A percentile compares a stretch with the other conserved stretches of the same genome.
These are phyloP conservation scores for Mastacembelus armatus DNA, from an alignment of 2,797 vertebrate genomes.

Conservation along the genomic window DNA sequence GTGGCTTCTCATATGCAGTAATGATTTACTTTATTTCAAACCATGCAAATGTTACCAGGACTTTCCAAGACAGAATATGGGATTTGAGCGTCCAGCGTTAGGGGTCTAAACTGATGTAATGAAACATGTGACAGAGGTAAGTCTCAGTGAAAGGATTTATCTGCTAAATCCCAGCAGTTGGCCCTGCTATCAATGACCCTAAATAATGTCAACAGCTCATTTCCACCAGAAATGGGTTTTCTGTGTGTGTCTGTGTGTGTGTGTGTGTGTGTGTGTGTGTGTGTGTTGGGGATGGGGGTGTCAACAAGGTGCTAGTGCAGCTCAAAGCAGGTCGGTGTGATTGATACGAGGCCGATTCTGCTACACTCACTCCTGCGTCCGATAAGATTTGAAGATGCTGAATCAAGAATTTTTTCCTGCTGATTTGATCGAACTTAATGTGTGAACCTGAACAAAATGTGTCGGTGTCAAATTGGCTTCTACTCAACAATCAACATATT, in stretches of 20 bases:
- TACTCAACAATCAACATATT: too few relatives aligned
- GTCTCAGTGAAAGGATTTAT: slow-evolving; percentile 89
- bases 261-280: slow-evolving; percentile 12
- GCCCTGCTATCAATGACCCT: slow-evolving; percentile 90
- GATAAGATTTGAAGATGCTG: slow-evolving; percentile 8
- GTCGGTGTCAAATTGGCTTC: too few relatives aligned
- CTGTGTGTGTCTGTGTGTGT: slow-evolving; percentile 14
- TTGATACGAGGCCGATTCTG: slow-evolving; percentile 31
- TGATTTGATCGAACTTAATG: neutral
- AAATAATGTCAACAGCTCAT: slow-evolving; percentile 97
- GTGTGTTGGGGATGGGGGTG: slow-evolving; percentile 77
- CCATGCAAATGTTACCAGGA: neutral
- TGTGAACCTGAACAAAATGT: neutral
- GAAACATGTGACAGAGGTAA: slow-evolving; percentile 85
- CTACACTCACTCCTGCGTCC: neutral
- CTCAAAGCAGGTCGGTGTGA: slow-evolving; percentile 74
- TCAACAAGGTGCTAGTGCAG: slow-evolving; percentile 83
- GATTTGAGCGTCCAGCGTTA: neutral
- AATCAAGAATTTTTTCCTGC: slow-evolving; percentile 5
- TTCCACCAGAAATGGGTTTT: slow-evolving; percentile 78
- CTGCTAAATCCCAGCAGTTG: slow-evolving; percentile 90
- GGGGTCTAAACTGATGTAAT: slow-evolving; percentile 82
- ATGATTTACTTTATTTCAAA: neutral
- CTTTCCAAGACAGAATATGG: neutral
- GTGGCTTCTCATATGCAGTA: neutral